Percentiles rank a stretch among this genome's conserved stretches.
These are phyloP conservation scores for Diarsia dahlii DNA, from an alignment of 2,888 invertebrate species.

Conservation along the genomic window DNA sequence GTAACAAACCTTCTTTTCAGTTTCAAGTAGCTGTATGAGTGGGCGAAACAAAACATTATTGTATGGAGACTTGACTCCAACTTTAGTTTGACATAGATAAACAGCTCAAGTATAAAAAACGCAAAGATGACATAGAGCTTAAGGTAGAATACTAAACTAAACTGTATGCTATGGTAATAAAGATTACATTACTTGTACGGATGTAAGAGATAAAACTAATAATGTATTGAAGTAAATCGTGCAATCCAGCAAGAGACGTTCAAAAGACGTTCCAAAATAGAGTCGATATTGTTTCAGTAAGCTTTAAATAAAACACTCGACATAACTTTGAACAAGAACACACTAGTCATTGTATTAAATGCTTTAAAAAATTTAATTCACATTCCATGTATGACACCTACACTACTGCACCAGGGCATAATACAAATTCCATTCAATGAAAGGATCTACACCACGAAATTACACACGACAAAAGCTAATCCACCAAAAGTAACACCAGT, in stretches of 20 bases:
- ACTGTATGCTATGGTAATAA: not conserved
- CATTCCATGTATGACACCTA: not conserved
- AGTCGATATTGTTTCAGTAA: conserved; percentile 21
- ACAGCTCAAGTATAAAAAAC: conserved; percentile 1
- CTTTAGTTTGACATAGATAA: conserved; percentile 5
- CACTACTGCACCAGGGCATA: not conserved
- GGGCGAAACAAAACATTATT: conserved; percentile 3
- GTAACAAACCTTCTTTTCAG: conserved; percentile 9
- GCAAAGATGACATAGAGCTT: not conserved
- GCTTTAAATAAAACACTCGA: not conserved
- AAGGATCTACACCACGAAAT: not conserved
- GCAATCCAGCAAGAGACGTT: not conserved
- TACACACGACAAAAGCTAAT: not conserved
- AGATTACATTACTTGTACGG: not conserved
- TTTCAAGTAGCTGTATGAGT: conserved; percentile 17
- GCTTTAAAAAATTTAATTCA: not conserved
- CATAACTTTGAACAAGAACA: not conserved
- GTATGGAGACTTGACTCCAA: not conserved
- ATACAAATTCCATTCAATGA: not conserved
- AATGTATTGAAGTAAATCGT: conserved; percentile 21
- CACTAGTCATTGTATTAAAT: not conserved
- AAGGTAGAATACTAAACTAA: not conserved
- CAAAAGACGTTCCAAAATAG: not conserved
- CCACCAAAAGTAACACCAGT: conserved; percentile 10
- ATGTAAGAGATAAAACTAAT: not conserved